Evolutionary conservation across 2,797 vertebrate species (phyloP).

Genomic region (Hoplostethus atlanticus): DNA sequence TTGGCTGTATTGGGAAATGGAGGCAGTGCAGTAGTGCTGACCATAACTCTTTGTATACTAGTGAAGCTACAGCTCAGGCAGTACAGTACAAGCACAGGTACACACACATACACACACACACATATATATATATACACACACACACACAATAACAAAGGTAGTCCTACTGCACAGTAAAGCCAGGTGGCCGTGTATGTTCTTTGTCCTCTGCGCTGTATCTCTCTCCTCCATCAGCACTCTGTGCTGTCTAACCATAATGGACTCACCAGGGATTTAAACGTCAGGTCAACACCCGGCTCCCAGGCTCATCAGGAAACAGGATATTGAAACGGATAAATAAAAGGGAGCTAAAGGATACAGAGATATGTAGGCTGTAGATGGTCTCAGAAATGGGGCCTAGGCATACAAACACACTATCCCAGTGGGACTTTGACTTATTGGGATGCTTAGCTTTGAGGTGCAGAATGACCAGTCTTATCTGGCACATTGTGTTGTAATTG

Average conservation of each 20-base stretch:
- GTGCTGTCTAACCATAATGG: conserved; percentile 76
- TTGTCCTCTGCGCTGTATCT: conserved; percentile 75
- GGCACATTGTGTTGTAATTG: conserved; percentile 19
- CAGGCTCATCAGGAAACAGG: conserved; percentile 76
- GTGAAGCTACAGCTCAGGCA: conserved; percentile 54
- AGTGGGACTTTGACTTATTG: conserved; percentile 63
- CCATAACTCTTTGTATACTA: conserved; percentile 67
- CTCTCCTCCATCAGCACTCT: conserved; percentile 70
- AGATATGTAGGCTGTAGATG: conserved; percentile 54
- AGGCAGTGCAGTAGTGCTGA: conserved; percentile 55
- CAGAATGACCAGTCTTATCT: conserved; percentile 59
- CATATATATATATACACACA: conserved; percentile 25
- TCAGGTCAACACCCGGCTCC: conserved; percentile 70
- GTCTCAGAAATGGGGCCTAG: conserved; percentile 30
- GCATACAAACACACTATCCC: conserved; percentile 57
- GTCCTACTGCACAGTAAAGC: conserved; percentile 60
- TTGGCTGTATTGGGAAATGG: conserved; percentile 63
- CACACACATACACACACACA: conserved; percentile 34
- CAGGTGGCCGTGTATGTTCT: conserved; percentile 72
- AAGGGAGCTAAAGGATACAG: conserved; percentile 65
- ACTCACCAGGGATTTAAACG: conserved; percentile 76
- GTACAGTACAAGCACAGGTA: conserved; percentile 33
- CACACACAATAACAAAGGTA: conserved; percentile 40
- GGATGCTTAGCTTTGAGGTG: conserved; percentile 42
- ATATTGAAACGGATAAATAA: conserved; percentile 83